Evolutionary conservation across 1,140 invertebrate genomes (phyloP).

Genomic region (Sweltsa coloradensis): DNA sequence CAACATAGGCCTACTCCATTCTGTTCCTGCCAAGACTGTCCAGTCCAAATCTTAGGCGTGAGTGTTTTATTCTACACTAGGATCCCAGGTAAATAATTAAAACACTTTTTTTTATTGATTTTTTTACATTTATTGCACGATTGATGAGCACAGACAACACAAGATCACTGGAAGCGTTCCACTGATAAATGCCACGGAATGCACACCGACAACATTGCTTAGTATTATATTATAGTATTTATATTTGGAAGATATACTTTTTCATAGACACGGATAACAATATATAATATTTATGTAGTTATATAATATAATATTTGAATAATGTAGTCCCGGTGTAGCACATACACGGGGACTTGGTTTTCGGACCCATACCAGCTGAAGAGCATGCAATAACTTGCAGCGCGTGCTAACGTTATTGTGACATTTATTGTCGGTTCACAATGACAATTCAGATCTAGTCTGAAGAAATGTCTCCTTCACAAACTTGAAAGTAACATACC

Average conservation of each 20-base stretch:
- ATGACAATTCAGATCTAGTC: slow-evolving; percentile 31
- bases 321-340: no score
- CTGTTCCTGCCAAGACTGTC: no score
- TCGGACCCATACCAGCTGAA: slow-evolving; percentile 34
- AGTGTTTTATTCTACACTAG: no score
- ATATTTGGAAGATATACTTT: slow-evolving; percentile 8
- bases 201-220: slow-evolving; percentile 8
- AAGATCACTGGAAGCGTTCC: slow-evolving; percentile 15
- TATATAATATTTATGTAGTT: slow-evolving; percentile 5
- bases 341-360: no score
- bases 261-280: neutral
- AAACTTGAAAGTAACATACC: slow-evolving; percentile 7
- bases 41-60: no score
- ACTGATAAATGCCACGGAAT: slow-evolving; percentile 15
- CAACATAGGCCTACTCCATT: no score
- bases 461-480: slow-evolving; percentile 29
- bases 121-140: slow-evolving; percentile 16
- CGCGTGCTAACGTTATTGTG: slow-evolving; percentile 16
- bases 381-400: slow-evolving; percentile 3
- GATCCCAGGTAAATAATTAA: no score
- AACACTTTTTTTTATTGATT: no score
- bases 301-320: no score
- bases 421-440: slow-evolving; percentile 34
- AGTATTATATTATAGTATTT: slow-evolving; percentile 8
- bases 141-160: slow-evolving; percentile 14